Base-by-base conservation (phyloP, 64 coral and sea anemone species). In the Porites lutea region DNA sequence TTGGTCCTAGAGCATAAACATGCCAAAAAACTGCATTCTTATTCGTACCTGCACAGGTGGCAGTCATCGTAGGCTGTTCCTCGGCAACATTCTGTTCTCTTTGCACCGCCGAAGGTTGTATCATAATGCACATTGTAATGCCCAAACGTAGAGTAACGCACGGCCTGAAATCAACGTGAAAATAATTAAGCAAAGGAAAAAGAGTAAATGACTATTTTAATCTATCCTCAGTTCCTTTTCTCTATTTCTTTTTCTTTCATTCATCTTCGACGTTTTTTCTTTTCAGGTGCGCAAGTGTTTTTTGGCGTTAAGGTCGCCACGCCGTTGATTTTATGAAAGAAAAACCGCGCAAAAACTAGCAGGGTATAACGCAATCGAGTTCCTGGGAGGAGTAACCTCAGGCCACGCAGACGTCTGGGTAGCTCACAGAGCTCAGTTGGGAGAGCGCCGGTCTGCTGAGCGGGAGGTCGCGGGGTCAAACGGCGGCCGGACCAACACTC, bases 51-150 rank as follows among this genome's bases (percentile, higher is more conserved):
- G 81, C 81, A 84, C 16, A 84, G 48, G 12, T 69, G 46, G 52
- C 81, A 84, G 61, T 84, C 81, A 11, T 22, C 46, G 19, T 68
- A 65, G 8, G 48, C 16, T 21, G 8, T 13, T 52, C 63, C 44
- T n/a, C 10, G 62, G 49, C 81, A 84, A 19, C 81, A 84, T 69
- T 84, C 44, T 0, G 18, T 69, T 52, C 48, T 68, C 5, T 19
- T 21, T 2, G 81, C 81, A 13, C 61, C 20, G 1, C 61, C 81
- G 15, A 68, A 68, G 21, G 81, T 66, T 46, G 81, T 68, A 63
- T 84, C 81, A 14, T 84, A 84, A 67, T 84, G 81, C 46, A 65
- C 81, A 12, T 84, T 84, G 63, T 84, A 84, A 51, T 84, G 81
- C 12, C 81, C 81, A 52, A 52, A 84, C 47, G 52, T 47, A 20